Evolutionary conservation across 2,113 vertebrate species (phyloP).

Genomic region (Cichladusa arquata): DNA sequence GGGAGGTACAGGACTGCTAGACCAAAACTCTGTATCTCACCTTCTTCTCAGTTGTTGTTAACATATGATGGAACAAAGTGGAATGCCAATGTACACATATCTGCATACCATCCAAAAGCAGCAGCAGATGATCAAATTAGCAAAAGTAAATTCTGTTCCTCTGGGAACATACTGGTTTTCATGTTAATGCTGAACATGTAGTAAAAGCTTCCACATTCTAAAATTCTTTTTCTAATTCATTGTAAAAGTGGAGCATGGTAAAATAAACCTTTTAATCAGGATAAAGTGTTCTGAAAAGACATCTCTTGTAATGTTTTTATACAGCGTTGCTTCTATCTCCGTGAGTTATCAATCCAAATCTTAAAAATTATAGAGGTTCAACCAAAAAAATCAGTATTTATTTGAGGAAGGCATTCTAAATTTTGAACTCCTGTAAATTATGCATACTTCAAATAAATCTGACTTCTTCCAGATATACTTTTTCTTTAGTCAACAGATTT

Average conservation of each 20-base stretch:
- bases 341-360: not conserved
- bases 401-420: not conserved
- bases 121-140: not conserved
- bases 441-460: not conserved
- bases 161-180: not conserved
- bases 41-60: not conserved
- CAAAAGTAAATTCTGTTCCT: not conserved
- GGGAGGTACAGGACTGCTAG: not conserved
- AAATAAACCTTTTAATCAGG: not conserved
- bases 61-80: not conserved
- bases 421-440: not conserved
- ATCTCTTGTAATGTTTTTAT: not conserved
- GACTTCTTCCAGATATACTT: not conserved
- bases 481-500: not conserved
- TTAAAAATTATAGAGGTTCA: not conserved
- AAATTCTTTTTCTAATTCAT: not conserved
- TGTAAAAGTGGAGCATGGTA: not conserved
- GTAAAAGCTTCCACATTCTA: not conserved
- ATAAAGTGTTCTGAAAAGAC: not conserved
- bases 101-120: not conserved
- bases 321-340: not conserved
- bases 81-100: not conserved
- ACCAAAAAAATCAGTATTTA: not conserved
- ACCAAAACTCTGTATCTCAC: not conserved
- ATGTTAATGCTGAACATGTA: not conserved